Percentiles rank a stretch among this genome's conserved stretches.
Evolutionary conservation across 2,113 vertebrate genomes (phyloP).

Genomic region (Nesogale talazaci): DNA sequence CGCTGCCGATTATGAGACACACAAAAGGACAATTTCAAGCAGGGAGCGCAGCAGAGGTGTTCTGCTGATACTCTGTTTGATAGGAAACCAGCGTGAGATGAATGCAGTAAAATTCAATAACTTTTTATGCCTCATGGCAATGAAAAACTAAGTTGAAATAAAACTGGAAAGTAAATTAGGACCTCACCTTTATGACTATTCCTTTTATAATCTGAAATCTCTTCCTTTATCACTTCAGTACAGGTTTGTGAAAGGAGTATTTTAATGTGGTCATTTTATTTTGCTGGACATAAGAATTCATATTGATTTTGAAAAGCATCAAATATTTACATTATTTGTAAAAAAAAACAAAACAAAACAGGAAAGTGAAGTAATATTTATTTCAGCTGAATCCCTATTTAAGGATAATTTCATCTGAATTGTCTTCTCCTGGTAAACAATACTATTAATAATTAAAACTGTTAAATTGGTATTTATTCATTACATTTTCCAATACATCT

Average conservation of each 20-base stretch:
- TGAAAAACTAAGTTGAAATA: constrained; percentile 83
- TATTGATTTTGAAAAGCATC: constrained; percentile 60
- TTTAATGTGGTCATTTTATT: constrained; percentile 63
- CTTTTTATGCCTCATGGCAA: constrained; percentile 81
- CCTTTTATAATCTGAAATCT: constrained; percentile 67
- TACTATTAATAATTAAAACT: not conserved
- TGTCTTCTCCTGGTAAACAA: constrained; percentile 3
- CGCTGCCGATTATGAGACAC: constrained; percentile 90
- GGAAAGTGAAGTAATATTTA: not conserved
- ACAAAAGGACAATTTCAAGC: constrained; percentile 89
- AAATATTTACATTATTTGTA: constrained; percentile 56
- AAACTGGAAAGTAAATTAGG: constrained; percentile 84
- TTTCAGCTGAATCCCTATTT: not conserved
- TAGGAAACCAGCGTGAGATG: constrained; percentile 85
- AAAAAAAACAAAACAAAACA: constrained; percentile 49
- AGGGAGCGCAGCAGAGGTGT: constrained; percentile 85
- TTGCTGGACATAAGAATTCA: constrained; percentile 42
- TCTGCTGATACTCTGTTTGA: constrained; percentile 90
- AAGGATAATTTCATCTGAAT: not conserved
- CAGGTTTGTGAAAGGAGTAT: constrained; percentile 68
- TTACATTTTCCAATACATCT: not conserved
- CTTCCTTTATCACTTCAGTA: constrained; percentile 59
- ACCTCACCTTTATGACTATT: constrained; percentile 75
- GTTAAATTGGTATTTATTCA: not conserved
- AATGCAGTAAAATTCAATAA: constrained; percentile 85